A percentile compares a stretch with the other conserved stretches of the same genome.
Evolutionary conservation across 2,797 vertebrate genomes (phyloP).

Genomic region (Anniella stebbinsi): DNA sequence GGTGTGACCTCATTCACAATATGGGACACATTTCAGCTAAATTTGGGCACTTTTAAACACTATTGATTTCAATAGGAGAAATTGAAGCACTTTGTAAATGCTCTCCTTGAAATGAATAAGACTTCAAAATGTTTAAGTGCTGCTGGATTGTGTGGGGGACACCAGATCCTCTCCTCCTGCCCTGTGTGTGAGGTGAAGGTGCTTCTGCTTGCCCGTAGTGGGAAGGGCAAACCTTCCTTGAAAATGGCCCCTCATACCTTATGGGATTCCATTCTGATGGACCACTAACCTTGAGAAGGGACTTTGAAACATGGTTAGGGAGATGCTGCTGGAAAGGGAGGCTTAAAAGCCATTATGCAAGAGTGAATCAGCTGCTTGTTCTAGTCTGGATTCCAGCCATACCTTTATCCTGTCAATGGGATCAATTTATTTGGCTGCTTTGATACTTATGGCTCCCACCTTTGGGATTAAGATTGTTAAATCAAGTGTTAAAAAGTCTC

Average conservation of each 20-base stretch:
- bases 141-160: too few relatives aligned
- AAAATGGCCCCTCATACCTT: background rate
- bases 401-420: background rate
- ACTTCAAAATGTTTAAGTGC: background rate
- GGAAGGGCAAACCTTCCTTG: too few relatives aligned
- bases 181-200: too few relatives aligned
- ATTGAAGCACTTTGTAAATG: background rate
- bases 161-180: too few relatives aligned
- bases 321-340: background rate
- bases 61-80: background rate
- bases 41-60: background rate
- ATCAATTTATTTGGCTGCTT: background rate
- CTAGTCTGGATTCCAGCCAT: background rate
- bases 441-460: background rate
- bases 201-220: background rate
- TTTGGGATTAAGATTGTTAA: conserved; percentile 16
- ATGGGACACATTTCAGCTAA: background rate
- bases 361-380: background rate
- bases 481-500: background rate
- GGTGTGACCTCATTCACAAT: background rate
- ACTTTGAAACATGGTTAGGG: background rate
- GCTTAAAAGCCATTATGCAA: background rate
- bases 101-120: background rate
- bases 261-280: too few relatives aligned
- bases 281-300: background rate